phyloP scores from a whole-genome alignment of 1,140 invertebrate species.

The Drosophila tsacasi region DNA sequence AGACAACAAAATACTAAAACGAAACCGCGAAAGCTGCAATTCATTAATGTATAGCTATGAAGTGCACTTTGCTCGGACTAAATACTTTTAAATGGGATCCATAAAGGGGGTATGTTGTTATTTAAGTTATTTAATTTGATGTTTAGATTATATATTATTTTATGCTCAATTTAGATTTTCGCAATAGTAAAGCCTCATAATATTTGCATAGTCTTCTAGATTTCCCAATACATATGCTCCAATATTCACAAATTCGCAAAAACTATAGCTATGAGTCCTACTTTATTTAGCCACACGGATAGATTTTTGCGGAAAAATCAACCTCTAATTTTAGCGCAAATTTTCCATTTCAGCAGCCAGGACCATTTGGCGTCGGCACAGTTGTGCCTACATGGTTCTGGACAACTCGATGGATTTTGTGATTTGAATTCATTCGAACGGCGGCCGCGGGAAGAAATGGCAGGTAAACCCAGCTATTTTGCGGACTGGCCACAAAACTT shows the following conservation, averaged over 20 bases:
- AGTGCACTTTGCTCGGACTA: background rate
- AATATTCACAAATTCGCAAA: background rate
- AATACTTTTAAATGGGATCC: background rate
- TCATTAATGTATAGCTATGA: background rate
- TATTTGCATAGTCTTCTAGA: background rate
- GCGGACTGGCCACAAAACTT: constrained; percentile 42
- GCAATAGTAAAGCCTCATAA: no score
- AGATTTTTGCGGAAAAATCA: constrained; percentile 15
- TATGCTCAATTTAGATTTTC: background rate
- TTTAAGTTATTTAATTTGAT: background rate
- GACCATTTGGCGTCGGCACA: constrained; percentile 81
- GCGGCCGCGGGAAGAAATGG: background rate
- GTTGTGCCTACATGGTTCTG: constrained; percentile 74
- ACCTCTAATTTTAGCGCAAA: constrained; percentile 46
- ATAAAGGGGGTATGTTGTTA: background rate
- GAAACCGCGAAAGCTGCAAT: background rate
- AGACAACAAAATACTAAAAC: constrained; percentile 60
- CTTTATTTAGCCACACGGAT: background rate
- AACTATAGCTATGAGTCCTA: constrained; percentile 13
- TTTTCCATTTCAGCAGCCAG: constrained; percentile 55
- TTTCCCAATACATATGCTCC: background rate
- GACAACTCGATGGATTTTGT: constrained; percentile 83
- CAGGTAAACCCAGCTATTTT: constrained; percentile 65
- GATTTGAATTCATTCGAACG: constrained; percentile 57
- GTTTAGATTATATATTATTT: background rate